Evolutionary conservation across 2,797 vertebrate genomes (phyloP), one percentile per base, ranked within the genome.

Genomic region (Oryzias dopingdopingensis): DNA sequence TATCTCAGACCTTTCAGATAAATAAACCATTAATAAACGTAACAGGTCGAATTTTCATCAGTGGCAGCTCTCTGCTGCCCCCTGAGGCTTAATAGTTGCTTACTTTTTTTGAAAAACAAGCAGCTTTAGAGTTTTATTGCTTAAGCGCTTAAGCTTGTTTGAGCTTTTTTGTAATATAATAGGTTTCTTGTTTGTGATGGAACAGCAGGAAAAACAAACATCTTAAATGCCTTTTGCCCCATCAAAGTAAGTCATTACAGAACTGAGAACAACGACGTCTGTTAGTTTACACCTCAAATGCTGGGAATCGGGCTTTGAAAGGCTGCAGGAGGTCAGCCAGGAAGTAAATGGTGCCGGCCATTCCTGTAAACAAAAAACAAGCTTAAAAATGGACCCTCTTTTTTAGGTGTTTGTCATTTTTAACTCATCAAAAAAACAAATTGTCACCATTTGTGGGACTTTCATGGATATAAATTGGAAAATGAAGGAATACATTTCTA

Each of bases 301-400:
- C 95, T 0, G 97, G 97, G 75, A 99, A 99, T 77, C 79, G 94
- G 5, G 96, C 92, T 80, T 85, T 95, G 68, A 88, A 65, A 7
- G 97, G 97, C 72, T 98, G 90, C 51, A 97, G 86, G 14, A 99
- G 71, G 86, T 99, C 97, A 17, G 93, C 86, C 83, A 99, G 88
- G 83, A 99, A 99, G 84, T 98, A 98, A 83, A 99, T 95, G 0
- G 97, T 99, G 70, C 97, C 97, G 14, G 97, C 97, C 95, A 99
- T 95, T 73, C 97, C 97, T 99, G 76, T 37, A 61, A 63, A 81
- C 54, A 74, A 63, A 64, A 74, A 53, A 49, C 2, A 26, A 20
- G 5, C 17, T 13, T 3, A 13, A 5, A 42, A 15, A 10, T 17
- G n/a, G 42, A 44, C 2, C 17, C 5, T 6, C 6, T 17, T 6